Base-by-base conservation (phyloP, 2,113 vertebrate species). In the Centropus unirufus region DNA sequence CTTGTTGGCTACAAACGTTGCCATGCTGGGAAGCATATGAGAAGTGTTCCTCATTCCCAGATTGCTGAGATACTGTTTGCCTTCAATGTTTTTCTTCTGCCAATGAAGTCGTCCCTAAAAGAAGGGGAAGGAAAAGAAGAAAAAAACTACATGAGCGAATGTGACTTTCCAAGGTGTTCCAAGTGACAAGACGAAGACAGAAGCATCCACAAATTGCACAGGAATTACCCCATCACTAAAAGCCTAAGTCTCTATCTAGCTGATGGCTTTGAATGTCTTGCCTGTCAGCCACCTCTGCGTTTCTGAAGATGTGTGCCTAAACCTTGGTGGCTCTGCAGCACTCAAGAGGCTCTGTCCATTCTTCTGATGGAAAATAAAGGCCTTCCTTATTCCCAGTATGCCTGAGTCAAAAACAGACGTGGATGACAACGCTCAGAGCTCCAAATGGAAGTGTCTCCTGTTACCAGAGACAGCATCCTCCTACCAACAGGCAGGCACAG, bases 1-100 rank as follows among this genome's bases (percentile, higher is more conserved):
- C 87, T 99, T 99, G 95, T 97, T 98, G 40, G 97, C 98, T 96
- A 99, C 98, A 77, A 99, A 99, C 27, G 99, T 98, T 20, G 98
- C 98, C 98, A 99, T 99, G 96, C 99, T 90, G 13, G 99, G 99
- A 51, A 99, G 98, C 63, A 98, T 97, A 79, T 98, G 98, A 55
- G 98, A 82, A 95, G 78, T 88, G 74, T 98, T 97, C 97, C 98
- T 97, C 95, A 98, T 98, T 52, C 98, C 97, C 24, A 98, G 82
- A 97, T 95, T 98, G 97, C 97, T 98, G 88, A 98, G 96, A 96
- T 98, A 98, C 73, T 98, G 98, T 86, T 98, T 98, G 95, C 97
- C 97, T 92, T 98, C 98, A 70, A 98, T 97, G 94, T 96, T 98
- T 89, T 97, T 97, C 96, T 98, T 98, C 92, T 97, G 95, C 98